Evolutionary conservation across 2,888 invertebrate genomes (phyloP).

Genomic region (Nemotelus pantherinus): DNA sequence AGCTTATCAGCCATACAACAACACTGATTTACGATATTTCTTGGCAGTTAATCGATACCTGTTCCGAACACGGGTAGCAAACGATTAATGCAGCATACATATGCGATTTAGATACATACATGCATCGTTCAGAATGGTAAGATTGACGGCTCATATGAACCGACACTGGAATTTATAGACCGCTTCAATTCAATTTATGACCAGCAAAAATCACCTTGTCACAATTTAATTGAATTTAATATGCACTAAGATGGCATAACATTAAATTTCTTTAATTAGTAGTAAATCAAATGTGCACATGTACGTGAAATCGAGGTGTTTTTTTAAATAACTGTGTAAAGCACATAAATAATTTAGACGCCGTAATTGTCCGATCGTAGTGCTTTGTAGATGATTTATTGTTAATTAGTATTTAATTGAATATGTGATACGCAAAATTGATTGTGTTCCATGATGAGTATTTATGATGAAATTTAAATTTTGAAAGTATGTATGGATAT

Average conservation of each 20-base stretch:
- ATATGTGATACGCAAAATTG: too few relatives aligned
- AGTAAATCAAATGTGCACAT: background rate
- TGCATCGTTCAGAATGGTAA: background rate
- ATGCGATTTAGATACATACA: background rate
- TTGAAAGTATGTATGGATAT: too few relatives aligned
- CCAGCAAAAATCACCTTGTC: constrained; percentile 16
- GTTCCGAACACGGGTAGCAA: constrained; percentile 10
- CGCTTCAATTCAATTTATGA: constrained; percentile 17
- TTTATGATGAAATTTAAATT: too few relatives aligned
- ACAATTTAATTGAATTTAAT: constrained; percentile 10
- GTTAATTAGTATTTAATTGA: too few relatives aligned
- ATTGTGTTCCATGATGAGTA: too few relatives aligned
- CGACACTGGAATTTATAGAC: constrained; percentile 17
- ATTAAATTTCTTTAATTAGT: background rate
- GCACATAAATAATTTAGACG: too few relatives aligned
- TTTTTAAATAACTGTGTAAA: too few relatives aligned
- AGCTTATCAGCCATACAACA: background rate
- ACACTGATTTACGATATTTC: constrained; percentile 24
- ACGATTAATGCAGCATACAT: background rate
- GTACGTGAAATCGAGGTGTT: too few relatives aligned
- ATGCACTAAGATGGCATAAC: background rate
- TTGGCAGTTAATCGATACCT: constrained; percentile 32
- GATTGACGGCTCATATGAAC: constrained; percentile 7
- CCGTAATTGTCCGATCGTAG: too few relatives aligned
- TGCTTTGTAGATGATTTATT: too few relatives aligned